Evolutionary conservation across 2,113 vertebrate species (phyloP).

Genomic region (Bufo gargarizans): DNA sequence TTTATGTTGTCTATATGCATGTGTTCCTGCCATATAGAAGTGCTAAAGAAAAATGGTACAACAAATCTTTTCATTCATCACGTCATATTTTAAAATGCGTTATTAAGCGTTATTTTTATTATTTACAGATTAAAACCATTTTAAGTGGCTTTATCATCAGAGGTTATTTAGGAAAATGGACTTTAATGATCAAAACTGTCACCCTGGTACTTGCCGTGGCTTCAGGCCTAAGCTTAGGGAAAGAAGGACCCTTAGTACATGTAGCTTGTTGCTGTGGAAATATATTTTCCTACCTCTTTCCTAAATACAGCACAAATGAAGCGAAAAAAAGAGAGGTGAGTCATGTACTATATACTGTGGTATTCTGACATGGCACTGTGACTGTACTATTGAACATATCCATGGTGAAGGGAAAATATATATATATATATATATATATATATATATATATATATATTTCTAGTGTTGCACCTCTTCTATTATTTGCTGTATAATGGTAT

Average conservation of each 20-base stretch:
- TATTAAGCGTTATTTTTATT: neutral
- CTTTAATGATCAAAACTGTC: slow-evolving; percentile 97
- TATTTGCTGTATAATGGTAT: neutral
- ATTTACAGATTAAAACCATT: slow-evolving; percentile 95
- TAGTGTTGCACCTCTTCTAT: no score
- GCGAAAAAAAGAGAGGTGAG: slow-evolving; percentile 97
- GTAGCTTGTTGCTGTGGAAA: slow-evolving; percentile 99
- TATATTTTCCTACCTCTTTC: slow-evolving; percentile 99
- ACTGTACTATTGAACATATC: no score
- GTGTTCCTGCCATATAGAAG: no score
- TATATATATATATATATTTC: no score
- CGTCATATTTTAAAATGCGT: no score
- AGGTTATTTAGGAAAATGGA: slow-evolving; percentile 98
- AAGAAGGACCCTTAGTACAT: slow-evolving; percentile 95
- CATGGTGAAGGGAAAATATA: no score
- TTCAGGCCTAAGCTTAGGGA: slow-evolving; percentile 96
- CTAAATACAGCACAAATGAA: slow-evolving; percentile 99
- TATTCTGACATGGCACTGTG: no score
- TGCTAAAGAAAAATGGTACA: no score
- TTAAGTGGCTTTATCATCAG: slow-evolving; percentile 98
- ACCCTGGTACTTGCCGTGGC: slow-evolving; percentile 97
- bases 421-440: no score
- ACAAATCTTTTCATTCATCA: no score
- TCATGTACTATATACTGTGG: neutral
- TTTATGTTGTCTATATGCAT: no score